These are phyloP conservation scores for Danaus melanippus DNA, from an alignment of 1,140 invertebrate species.

Conservation along the genomic window DNA sequence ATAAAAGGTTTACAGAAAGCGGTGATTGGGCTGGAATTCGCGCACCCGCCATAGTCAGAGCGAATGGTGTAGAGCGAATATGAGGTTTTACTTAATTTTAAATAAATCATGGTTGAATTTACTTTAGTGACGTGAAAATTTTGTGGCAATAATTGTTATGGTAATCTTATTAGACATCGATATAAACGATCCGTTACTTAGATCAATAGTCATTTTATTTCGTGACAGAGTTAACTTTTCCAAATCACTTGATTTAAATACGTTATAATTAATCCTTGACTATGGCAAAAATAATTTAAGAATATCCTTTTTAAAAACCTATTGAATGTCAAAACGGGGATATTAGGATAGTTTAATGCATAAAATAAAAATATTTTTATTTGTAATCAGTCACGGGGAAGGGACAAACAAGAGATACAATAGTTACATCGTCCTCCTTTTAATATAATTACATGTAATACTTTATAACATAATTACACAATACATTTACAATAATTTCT, in stretches of 20 bases:
- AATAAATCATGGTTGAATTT: conserved; percentile 11
- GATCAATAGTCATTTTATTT: too few relatives aligned
- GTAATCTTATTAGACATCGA: neutral
- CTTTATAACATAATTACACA: conserved; percentile 71
- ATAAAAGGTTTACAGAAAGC: conserved; percentile 53
- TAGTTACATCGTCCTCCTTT: conserved; percentile 67
- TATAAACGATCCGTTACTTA: too few relatives aligned
- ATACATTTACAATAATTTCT: conserved; percentile 70
- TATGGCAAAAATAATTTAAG: conserved; percentile 7
- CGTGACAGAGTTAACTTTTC: neutral
- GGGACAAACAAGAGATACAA: conserved; percentile 24
- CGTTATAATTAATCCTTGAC: conserved; percentile 4
- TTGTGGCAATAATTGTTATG: conserved; percentile 11
- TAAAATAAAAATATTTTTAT: conserved; percentile 18
- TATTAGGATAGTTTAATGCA: conserved; percentile 16
- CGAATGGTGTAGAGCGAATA: conserved; percentile 41
- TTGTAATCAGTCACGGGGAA: conserved; percentile 19
- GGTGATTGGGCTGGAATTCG: conserved; percentile 51
- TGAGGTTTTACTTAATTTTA: conserved; percentile 14
- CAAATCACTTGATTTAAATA: conserved; percentile 2
- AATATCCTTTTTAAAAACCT: conserved; percentile 18
- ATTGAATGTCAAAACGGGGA: conserved; percentile 12
- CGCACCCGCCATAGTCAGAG: conserved; percentile 40
- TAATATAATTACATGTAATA: conserved; percentile 70
- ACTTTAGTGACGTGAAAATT: neutral